Percentiles rank a stretch among this genome's conserved stretches.
These are phyloP conservation scores for Sipha maydis DNA, from an alignment of 2,888 invertebrate species.

Conservation along the genomic window DNA sequence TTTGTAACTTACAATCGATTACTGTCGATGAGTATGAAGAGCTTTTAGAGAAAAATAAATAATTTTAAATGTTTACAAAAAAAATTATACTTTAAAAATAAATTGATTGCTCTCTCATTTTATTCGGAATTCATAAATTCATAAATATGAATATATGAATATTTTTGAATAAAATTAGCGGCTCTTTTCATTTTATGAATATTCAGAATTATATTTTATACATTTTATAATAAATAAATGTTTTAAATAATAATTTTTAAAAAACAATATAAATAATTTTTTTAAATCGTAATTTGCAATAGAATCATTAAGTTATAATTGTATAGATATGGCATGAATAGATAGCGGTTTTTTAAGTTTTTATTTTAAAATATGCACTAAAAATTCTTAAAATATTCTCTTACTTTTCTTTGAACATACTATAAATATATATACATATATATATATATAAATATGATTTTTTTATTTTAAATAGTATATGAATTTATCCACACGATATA, in stretches of 20 bases:
- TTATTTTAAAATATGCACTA: too few species aligned
- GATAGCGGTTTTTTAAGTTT: neutral
- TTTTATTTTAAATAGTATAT: too few species aligned
- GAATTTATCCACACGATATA: too few species aligned
- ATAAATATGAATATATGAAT: constrained; percentile 6
- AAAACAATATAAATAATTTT: neutral
- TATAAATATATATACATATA: too few species aligned
- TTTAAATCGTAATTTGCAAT: neutral
- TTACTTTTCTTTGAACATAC: too few species aligned
- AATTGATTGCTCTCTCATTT: neutral
- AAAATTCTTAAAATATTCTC: too few species aligned
- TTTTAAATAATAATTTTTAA: neutral
- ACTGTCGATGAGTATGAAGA: neutral
- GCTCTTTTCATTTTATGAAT: neutral
- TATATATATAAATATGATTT: too few species aligned
- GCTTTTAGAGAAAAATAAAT: neutral
- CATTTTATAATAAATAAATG: neutral
- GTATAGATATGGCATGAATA: neutral
- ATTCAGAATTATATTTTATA: neutral
- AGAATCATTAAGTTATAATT: neutral
- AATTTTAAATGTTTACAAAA: neutral
- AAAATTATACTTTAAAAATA: neutral
- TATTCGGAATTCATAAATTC: neutral
- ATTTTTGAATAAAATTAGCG: constrained; percentile 5
- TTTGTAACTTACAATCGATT: neutral